Evolutionary conservation across 1,140 invertebrate genomes (phyloP).

Genomic region (Cotesia typhae): DNA sequence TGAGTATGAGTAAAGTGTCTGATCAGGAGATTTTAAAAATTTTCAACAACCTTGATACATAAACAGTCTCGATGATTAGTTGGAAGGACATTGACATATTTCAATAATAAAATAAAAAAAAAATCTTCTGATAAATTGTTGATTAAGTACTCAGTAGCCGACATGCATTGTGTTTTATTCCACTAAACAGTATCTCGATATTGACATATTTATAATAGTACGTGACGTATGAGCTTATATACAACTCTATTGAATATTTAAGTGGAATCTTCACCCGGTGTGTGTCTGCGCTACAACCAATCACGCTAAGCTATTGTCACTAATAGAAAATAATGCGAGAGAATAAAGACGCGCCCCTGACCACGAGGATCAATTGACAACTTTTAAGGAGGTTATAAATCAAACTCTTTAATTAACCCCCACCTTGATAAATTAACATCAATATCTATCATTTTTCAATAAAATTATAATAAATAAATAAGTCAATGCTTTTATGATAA

Average conservation of each 20-base stretch:
- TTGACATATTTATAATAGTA: neutral
- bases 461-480: slow-evolving; percentile 5
- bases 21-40: neutral
- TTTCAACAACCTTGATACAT: neutral
- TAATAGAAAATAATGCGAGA: slow-evolving; percentile 2
- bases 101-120: neutral
- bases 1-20: too few relatives aligned
- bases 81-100: neutral
- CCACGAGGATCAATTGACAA: slow-evolving; percentile 50
- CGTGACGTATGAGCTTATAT: neutral
- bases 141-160: too few relatives aligned
- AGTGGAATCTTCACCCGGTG: slow-evolving; percentile 6
- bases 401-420: slow-evolving; percentile 49
- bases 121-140: neutral
- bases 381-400: slow-evolving; percentile 26
- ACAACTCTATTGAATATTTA: neutral
- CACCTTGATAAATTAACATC: slow-evolving; percentile 34
- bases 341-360: slow-evolving; percentile 46
- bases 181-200: neutral
- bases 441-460: neutral
- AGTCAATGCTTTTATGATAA: slow-evolving; percentile 3
- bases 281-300: slow-evolving; percentile 33
- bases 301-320: slow-evolving; percentile 31
- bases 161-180: too few relatives aligned
- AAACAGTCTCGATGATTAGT: neutral